Evolutionary conservation across 2,113 vertebrate genomes (phyloP).

Genomic region (Marcusenius ussheri): DNA sequence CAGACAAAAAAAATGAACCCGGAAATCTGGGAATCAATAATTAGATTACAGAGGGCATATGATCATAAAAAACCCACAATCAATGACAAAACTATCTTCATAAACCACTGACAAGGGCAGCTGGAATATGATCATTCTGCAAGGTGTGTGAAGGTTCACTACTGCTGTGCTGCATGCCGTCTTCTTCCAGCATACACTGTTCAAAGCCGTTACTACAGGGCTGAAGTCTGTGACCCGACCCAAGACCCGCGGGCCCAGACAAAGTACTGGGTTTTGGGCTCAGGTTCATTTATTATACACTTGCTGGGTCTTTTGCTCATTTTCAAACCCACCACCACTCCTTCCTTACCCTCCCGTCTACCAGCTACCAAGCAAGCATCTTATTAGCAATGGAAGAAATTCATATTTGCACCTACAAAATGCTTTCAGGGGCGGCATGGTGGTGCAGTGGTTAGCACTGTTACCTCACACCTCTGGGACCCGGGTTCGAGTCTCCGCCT

Average conservation of each 20-base stretch:
- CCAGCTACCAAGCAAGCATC: not conserved
- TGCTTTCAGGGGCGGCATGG: no score
- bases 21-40: not conserved
- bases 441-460: no score
- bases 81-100: not conserved
- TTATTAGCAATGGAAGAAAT: not conserved
- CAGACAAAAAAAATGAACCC: not conserved
- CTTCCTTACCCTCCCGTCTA: not conserved
- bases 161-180: no score
- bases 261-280: not conserved
- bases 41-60: not conserved
- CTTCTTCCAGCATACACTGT: no score
- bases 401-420: not conserved
- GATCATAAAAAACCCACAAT: not conserved
- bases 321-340: not conserved
- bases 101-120: not conserved
- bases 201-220: no score
- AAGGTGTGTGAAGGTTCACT: not conserved
- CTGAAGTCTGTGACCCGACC: no score
- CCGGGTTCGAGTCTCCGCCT: no score
- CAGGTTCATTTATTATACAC: no score
- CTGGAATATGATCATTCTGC: not conserved
- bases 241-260: no score
- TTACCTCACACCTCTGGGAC: no score
- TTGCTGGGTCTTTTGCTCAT: not conserved